Evolutionary conservation across 2,888 invertebrate species (phyloP).

Genomic region (Cryptophagus acutangulus): DNA sequence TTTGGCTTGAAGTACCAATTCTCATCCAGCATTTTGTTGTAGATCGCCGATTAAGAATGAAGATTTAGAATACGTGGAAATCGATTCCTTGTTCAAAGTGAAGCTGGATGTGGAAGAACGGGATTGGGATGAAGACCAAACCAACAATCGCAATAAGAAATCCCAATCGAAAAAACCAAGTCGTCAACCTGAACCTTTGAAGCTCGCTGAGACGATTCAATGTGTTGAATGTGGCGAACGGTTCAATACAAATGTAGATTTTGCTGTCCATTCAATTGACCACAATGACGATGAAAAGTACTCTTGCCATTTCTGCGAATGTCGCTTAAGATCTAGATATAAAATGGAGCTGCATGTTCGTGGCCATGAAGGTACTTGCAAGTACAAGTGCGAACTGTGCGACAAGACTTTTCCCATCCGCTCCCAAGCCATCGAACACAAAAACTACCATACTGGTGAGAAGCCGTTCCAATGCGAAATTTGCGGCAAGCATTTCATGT

Average conservation of each 20-base stretch:
- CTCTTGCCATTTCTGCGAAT: conserved; percentile 38
- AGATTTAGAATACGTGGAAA: no score
- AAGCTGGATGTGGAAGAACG: no score
- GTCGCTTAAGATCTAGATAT: conserved; percentile 36
- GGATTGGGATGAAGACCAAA: no score
- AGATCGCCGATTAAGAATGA: no score
- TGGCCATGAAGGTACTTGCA: conserved; percentile 46
- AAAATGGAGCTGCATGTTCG: conserved; percentile 42
- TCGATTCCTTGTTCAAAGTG: conserved; percentile 28
- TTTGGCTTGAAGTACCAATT: no score
- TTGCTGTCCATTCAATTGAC: conserved; percentile 33
- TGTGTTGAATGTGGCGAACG: conserved; percentile 38
- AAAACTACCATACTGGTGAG: conserved; percentile 37
- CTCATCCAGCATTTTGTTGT: no score
- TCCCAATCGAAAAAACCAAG: not conserved
- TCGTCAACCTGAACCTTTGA: not conserved
- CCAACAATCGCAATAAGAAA: conserved; percentile 2
- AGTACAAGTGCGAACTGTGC: conserved; percentile 39
- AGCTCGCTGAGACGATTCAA: conserved; percentile 36
- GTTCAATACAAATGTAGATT: conserved; percentile 37
- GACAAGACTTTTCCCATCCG: conserved; percentile 34
- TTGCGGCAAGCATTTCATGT: conserved; percentile 50
- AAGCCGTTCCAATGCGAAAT: conserved; percentile 52
- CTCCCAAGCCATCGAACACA: conserved; percentile 35
- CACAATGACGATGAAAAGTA: conserved; percentile 30